Evolutionary conservation across 2,888 invertebrate species (phyloP).

Genomic region (Euplexia lucipara): DNA sequence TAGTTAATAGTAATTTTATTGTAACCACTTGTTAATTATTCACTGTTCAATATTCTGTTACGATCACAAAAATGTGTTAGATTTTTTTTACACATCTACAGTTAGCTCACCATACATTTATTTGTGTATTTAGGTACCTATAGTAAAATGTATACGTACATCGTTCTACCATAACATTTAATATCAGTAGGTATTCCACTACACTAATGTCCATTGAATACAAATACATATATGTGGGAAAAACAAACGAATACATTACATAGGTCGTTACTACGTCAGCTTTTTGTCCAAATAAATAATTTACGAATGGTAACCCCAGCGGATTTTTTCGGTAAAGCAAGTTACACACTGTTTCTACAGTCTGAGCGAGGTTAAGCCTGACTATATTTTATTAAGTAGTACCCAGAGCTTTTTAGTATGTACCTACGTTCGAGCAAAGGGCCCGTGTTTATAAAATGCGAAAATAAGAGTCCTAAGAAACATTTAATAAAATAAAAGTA

Average conservation of each 20-base stretch:
- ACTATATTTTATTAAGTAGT: conserved; percentile 12
- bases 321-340: conserved; percentile 32
- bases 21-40: neutral
- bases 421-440: neutral
- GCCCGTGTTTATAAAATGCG: neutral
- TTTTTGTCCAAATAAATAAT: conserved; percentile 51
- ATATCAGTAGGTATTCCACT: conserved; percentile 28
- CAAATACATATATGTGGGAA: conserved; percentile 30
- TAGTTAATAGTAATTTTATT: neutral
- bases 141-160: neutral
- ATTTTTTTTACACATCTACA: too few species aligned
- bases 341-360: conserved; percentile 7
- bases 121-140: neutral
- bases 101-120: neutral
- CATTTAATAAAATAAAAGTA: too few species aligned
- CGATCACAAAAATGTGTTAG: neutral
- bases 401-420: neutral
- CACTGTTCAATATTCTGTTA: neutral
- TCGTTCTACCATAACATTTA: conserved; percentile 23
- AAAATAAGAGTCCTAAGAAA: neutral
- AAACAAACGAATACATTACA: conserved; percentile 56
- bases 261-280: conserved; percentile 51
- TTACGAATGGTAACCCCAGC: conserved; percentile 40
- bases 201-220: conserved; percentile 47
- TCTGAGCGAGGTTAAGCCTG: conserved; percentile 3